phyloP scores from a whole-genome alignment of 37 sponge, comb jelly and placozoan genomes.

The Eunapius fragilis region DNA sequence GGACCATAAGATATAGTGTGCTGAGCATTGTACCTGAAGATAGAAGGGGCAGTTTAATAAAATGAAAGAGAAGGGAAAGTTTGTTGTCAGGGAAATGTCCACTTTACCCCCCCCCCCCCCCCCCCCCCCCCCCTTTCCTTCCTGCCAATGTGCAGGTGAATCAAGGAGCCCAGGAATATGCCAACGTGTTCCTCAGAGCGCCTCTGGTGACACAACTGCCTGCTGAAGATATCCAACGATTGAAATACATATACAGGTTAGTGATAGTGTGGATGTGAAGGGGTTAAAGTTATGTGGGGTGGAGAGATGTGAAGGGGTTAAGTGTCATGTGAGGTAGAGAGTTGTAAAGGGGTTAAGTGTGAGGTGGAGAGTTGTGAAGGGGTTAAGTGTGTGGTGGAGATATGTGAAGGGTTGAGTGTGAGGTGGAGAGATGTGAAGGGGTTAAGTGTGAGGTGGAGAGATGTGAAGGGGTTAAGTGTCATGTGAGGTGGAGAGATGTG shows the following conservation, averaged over 20 bases:
- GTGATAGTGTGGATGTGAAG: background rate
- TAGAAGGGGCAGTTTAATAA: no score
- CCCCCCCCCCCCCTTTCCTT: background rate
- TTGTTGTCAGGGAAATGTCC: no score
- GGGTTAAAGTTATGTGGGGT: background rate
- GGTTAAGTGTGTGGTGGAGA: background rate
- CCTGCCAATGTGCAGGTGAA: conserved; percentile 62
- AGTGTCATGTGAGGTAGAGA: background rate
- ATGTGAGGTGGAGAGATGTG: background rate
- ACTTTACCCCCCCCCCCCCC: background rate
- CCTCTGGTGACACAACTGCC: conserved; percentile 10
- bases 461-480: background rate
- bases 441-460: no score
- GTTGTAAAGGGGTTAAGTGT: no score
- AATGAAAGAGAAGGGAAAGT: no score
- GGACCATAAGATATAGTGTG: no score
- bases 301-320: background rate
- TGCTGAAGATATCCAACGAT: conserved; percentile 37
- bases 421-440: no score
- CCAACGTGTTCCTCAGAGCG: conserved; percentile 70
- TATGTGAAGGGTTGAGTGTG: no score
- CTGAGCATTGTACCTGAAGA: no score
- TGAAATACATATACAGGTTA: conserved; percentile 83
- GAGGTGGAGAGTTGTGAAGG: no score
- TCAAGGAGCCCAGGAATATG: conserved; percentile 87